Base-by-base conservation (phyloP, 2,888 invertebrate genomes). In the Rhagium mordax region DNA sequence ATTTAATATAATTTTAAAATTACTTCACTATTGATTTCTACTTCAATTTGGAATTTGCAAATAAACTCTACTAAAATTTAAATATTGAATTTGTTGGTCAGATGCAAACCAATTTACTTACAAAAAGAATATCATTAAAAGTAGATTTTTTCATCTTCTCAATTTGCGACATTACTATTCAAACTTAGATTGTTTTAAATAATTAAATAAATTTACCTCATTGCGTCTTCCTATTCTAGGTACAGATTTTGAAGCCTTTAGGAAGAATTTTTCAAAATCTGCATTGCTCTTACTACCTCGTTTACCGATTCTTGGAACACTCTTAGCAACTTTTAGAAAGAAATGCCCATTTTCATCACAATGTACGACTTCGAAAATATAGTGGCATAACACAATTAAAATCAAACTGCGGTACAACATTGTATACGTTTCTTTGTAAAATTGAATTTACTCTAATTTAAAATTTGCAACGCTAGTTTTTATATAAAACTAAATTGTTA, bases 171-270 rank as follows among this genome's bases (percentile, higher is more conserved):
- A n/a, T n/a, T n/a, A n/a, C n/a, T n/a, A n/a, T n/a, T n/a, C n/a
- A n/a, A n/a, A n/a, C n/a, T n/a, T n/a, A n/a, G n/a, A n/a, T n/a
- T n/a, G n/a, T n/a, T n/a, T n/a, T n/a, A n/a, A n/a, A n/a, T n/a
- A n/a, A n/a, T n/a, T n/a, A 24, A 24, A 24, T 41, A 4, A 41
- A 41, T 13, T 79, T 73, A 84, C 85, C 74, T 84, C 80, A 74
- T 87, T 86, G 66, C 88, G 79, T 70, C 89, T 81, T 24, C 89
- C 89, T 75, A 89, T 88, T 71, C 89, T 83, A 0, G 89, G 89
- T 1, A 89, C 89, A 0, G 88, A 88, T 79, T 89, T 89, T 4
- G 89, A 88, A 6, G 88, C 88, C 81, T 89, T 89, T 74, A 89
- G 79, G 78, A 89, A 89, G 80, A 89, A 89, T 75, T 88, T 88